These are phyloP conservation scores for Muntiacus reevesi DNA, from an alignment of 2,113 vertebrate species.

Conservation along the genomic window DNA sequence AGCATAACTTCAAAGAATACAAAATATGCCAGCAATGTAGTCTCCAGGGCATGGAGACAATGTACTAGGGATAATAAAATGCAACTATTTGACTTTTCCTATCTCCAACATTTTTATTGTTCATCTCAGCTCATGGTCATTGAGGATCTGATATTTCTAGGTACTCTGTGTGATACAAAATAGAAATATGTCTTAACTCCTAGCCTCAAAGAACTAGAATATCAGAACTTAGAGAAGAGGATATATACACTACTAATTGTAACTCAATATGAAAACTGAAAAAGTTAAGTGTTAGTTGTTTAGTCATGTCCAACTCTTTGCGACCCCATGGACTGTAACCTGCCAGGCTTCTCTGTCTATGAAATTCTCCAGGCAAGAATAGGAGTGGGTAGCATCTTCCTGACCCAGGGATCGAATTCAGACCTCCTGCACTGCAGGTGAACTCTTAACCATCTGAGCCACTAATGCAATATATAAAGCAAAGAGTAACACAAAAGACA, in stretches of 20 bases:
- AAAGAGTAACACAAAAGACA: neutral
- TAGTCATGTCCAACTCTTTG: neutral
- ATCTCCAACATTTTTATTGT: constrained; percentile 32
- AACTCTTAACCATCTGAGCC: neutral
- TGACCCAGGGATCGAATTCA: accelerated
- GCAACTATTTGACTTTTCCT: constrained; percentile 38
- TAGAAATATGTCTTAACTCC: neutral
- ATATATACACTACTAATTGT: neutral
- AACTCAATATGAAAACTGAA: neutral
- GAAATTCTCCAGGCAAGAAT: neutral
- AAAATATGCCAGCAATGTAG: constrained; percentile 17
- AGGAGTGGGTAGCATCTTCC: neutral
- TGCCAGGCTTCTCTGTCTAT: neutral
- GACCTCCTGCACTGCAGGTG: neutral
- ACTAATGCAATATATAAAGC: neutral
- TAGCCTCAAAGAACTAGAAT: neutral
- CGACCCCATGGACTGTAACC: neutral
- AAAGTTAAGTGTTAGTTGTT: neutral
- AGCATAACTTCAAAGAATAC: constrained; percentile 33
- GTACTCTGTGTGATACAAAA: neutral
- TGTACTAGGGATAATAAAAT: constrained; percentile 43
- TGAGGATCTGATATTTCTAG: neutral
- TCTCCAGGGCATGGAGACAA: constrained; percentile 4
- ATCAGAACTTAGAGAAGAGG: neutral
- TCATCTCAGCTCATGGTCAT: neutral